These are phyloP conservation scores for Tetraodon nigroviridis DNA, from an alignment of 2,113 vertebrate species.

Conservation along the genomic window DNA sequence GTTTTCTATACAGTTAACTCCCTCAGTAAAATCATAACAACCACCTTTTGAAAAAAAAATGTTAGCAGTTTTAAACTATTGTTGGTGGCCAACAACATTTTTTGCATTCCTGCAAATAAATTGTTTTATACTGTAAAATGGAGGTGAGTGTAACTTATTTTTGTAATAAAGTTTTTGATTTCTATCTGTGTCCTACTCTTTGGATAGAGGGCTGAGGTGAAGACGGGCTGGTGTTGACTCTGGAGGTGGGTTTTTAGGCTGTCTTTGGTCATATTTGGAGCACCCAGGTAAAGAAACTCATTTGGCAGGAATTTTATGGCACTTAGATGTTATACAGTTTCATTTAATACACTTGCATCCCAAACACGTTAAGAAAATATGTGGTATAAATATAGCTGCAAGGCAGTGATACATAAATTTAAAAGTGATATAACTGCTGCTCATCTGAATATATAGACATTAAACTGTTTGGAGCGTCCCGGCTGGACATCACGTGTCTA, in stretches of 20 bases:
- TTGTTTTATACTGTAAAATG: constrained; percentile 99
- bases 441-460: no score
- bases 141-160: constrained; percentile 99
- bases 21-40: constrained; percentile 83
- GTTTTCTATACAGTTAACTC: constrained; percentile 82
- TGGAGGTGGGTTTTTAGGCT: background rate
- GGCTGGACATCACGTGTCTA: constrained; percentile 49
- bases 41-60: constrained; percentile 84
- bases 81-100: constrained; percentile 99
- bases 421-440: no score
- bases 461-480: no score
- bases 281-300: no score
- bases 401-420: no score
- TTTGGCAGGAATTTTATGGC: no score
- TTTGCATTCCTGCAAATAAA: constrained; percentile 99
- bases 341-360: no score
- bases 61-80: constrained; percentile 98
- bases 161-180: constrained; percentile 99
- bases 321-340: no score
- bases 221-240: constrained; percentile 3
- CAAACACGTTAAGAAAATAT: no score
- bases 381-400: no score
- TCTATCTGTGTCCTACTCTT: constrained; percentile 76
- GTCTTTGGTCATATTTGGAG: background rate
- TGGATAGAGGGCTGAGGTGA: constrained; percentile 40